These are phyloP conservation scores for Alectura lathami DNA, from an alignment of 2,113 vertebrate species.

Conservation along the genomic window DNA sequence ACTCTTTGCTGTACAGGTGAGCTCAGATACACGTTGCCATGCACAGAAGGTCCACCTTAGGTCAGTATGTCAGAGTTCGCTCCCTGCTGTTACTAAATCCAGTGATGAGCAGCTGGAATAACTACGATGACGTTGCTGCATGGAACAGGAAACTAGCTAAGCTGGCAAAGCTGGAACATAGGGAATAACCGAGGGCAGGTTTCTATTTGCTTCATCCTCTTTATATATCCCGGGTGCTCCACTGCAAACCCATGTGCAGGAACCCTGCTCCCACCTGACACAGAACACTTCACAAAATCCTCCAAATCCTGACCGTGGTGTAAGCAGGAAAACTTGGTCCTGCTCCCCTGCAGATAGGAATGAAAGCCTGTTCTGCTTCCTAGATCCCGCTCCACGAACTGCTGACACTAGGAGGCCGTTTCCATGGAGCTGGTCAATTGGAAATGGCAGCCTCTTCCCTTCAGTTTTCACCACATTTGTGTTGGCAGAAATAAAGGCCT, in stretches of 20 bases:
- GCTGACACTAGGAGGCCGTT: constrained; percentile 59
- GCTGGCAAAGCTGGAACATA: background rate
- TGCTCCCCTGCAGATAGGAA: background rate
- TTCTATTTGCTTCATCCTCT: background rate
- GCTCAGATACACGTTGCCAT: accelerated
- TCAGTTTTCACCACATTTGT: constrained; percentile 35
- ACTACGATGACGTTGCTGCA: background rate
- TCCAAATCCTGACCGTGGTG: accelerated
- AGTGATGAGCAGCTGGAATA: background rate
- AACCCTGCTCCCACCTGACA: background rate
- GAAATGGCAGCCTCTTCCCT: constrained; percentile 52
- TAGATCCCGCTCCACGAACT: background rate
- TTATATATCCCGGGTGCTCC: accelerated
- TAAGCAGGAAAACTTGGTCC: accelerated
- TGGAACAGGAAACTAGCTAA: accelerated
- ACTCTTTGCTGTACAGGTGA: background rate
- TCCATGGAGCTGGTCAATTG: constrained; percentile 72
- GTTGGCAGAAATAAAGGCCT: constrained; percentile 62
- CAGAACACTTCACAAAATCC: background rate
- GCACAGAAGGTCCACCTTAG: background rate
- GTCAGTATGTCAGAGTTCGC: background rate
- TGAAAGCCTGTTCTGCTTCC: background rate
- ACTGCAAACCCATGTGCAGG: background rate
- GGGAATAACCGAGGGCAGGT: background rate
- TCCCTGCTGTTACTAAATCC: background rate